These are phyloP conservation scores for Mythimna impura DNA, from an alignment of 2,888 invertebrate genomes.

Conservation along the genomic window DNA sequence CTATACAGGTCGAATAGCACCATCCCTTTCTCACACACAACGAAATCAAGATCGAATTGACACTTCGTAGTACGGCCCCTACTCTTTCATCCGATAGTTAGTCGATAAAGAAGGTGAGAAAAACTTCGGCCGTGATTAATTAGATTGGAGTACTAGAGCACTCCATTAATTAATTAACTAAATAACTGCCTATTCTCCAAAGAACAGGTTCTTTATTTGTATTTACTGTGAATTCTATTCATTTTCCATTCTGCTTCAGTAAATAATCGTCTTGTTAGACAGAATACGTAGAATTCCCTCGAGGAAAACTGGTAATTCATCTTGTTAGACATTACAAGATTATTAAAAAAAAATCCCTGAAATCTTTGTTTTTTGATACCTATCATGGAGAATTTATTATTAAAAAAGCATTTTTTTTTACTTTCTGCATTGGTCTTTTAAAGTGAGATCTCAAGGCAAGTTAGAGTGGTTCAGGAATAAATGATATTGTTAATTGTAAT, in stretches of 20 bases:
- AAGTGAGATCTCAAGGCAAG: no score
- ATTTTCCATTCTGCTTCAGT: constrained; percentile 5
- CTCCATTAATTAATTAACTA: constrained; percentile 43
- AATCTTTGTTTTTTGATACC: not conserved
- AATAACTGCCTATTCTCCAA: constrained; percentile 24
- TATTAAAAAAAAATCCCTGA: not conserved
- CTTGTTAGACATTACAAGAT: not conserved
- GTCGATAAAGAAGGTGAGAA: constrained; percentile 34
- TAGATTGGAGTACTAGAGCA: constrained; percentile 15
- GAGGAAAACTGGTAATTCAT: not conserved
- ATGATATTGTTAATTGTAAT: no score
- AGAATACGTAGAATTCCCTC: not conserved
- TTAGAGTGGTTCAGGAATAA: no score
- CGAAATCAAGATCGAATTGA: no score
- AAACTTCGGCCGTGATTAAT: constrained; percentile 44
- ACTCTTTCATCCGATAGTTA: constrained; percentile 9
- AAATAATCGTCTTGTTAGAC: not conserved
- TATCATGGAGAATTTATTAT: not conserved
- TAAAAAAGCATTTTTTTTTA: no score
- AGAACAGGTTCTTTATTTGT: constrained; percentile 22
- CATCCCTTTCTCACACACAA: no score
- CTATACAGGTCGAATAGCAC: no score
- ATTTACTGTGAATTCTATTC: constrained; percentile 26
- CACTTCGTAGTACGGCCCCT: no score
- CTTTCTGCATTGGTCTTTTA: no score